Conservation (phyloP, 2,888 invertebrate species). For the Lacanobia oleracea region DNA sequence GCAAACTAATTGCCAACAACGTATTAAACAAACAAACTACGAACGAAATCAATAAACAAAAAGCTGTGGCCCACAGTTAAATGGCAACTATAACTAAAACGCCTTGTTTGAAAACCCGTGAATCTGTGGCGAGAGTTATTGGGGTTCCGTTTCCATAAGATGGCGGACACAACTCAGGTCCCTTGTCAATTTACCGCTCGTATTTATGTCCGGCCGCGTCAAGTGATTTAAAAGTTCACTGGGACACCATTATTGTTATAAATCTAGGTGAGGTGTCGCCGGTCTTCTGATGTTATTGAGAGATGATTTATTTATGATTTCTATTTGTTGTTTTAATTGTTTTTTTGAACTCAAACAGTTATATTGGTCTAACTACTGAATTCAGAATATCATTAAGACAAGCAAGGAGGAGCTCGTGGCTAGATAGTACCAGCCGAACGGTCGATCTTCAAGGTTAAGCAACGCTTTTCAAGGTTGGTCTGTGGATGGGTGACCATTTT, state of each 20-base stretch:
- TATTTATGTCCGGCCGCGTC: conserved; percentile 68
- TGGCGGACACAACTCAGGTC: conserved; percentile 81
- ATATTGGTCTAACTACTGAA: not conserved
- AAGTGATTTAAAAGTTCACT: conserved; percentile 66
- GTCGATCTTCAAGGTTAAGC: no score
- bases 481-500: no score
- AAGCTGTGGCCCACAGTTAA: conserved; percentile 51
- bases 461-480: no score
- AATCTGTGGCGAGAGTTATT: conserved; percentile 81
- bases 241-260: conserved; percentile 57
- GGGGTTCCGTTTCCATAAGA: conserved; percentile 81
- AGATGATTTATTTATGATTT: conserved; percentile 37
- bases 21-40: conserved; percentile 30
- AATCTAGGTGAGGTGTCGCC: conserved; percentile 38
- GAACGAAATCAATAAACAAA: conserved; percentile 53
- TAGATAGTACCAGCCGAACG: no score
- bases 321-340: conserved; percentile 29
- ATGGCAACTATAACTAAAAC: conserved; percentile 75
- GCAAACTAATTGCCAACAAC: conserved; percentile 48
- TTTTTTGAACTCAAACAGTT: not conserved
- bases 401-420: no score
- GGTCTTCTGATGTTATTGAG: conserved; percentile 22
- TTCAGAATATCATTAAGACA: no score
- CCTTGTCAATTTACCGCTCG: conserved; percentile 82
- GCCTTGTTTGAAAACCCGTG: conserved; percentile 81